Evolutionary conservation across 37 sponge, comb jelly and placozoan genomes (phyloP), one percentile per base, ranked within the genome.

Genomic region (Axinella damicornis): DNA sequence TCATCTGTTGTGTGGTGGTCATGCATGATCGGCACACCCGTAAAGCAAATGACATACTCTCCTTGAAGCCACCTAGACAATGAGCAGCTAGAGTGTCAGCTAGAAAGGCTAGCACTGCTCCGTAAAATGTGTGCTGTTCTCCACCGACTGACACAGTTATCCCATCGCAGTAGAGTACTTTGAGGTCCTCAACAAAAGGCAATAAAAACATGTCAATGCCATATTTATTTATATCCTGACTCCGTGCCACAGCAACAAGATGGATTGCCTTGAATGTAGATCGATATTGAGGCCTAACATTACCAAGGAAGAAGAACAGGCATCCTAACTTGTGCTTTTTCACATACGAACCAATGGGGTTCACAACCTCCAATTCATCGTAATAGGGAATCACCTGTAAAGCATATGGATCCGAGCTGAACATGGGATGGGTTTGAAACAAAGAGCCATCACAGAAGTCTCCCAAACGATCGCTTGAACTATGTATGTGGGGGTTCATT

Each of bases 1-100:
- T 55, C 17, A 37, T 84, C 39, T 46, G 65, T 13, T 39, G 21
- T 22, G 35, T 20, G 16, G 85, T 84, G n/a, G 53, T 46, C 76
- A 84, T 74, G 31, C 85, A 84, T 1, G 67, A 33, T 25, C 85
- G 35, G 37, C 85, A 84, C 21, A 74, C 54, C 12, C 85, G 76
- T 24, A 84, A 58, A 28, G 85, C 85, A 84, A 84, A 84, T 16
- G 57, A 27, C 61, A 83, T 54, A 37, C 83, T 54, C 22, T 53
- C 76, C 40, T 84, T 84, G 66, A 85, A 85, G 22, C 87, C 87
- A 53, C 80, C 87, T 1, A 87, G 53, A 52, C 61, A 74, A 71
- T 87, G 87, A 24, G 87, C 86, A 71, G 86, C 78, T 31, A 85
- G 31, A 17, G 58, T 85, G 62, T 85, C 86, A 19, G 86, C 86